A percentile compares a stretch with the other conserved stretches of the same genome.
phyloP scores from a whole-genome alignment of 2,888 invertebrate genomes.

The Netelia virgata region DNA sequence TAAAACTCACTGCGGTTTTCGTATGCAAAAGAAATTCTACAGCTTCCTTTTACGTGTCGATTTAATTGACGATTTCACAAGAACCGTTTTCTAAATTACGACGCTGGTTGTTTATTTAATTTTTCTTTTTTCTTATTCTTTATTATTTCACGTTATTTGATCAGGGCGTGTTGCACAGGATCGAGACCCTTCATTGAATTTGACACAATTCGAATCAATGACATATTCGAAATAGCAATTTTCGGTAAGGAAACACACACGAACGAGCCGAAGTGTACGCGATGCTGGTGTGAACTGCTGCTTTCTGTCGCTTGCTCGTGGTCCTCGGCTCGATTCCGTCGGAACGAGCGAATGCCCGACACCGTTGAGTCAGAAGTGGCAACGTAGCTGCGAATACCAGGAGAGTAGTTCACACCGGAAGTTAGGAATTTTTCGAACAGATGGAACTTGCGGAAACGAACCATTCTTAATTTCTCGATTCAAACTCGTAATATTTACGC shows the following conservation, averaged over 20 bases:
- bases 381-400: slow-evolving; percentile 12
- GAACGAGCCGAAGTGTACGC: slow-evolving; percentile 15
- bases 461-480: not conserved
- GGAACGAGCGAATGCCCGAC: not conserved
- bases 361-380: not conserved
- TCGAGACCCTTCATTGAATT: slow-evolving; percentile 70
- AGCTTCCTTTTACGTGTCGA: not conserved
- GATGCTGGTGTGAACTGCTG: slow-evolving; percentile 48
- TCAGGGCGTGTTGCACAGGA: slow-evolving; percentile 73
- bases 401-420: slow-evolving; percentile 22
- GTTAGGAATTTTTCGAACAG: not conserved
- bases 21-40: not conserved
- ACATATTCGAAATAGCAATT: slow-evolving; percentile 64
- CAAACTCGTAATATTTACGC: not conserved
- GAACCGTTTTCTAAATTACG: not conserved
- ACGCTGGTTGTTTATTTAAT: not conserved
- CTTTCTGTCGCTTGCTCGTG: not conserved
- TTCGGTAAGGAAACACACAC: slow-evolving; percentile 31
- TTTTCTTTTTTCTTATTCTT: not conserved
- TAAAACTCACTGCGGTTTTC: slow-evolving; percentile 21
- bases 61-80: slow-evolving; percentile 1
- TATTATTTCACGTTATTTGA: slow-evolving; percentile 78
- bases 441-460: slow-evolving; percentile 31
- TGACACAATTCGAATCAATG: slow-evolving; percentile 74
- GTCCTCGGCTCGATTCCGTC: not conserved